Base-by-base conservation (phyloP, 2,888 invertebrate genomes). In the Drosophila stalkeri region DNA sequence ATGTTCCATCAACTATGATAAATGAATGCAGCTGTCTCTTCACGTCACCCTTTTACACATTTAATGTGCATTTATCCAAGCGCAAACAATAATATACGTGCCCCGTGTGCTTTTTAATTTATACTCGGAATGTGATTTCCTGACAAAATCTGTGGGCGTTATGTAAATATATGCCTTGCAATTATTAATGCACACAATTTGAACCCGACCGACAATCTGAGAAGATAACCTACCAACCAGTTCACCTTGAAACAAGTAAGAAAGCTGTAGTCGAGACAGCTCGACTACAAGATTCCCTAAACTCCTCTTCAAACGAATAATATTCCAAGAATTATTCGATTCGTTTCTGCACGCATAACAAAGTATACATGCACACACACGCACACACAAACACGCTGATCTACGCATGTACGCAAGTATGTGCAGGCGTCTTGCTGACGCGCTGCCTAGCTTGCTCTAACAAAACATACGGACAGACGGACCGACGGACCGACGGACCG, bases 141-240 rank as follows among this genome's bases (percentile, higher is more conserved):
- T 35, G 35, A n/a, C 39, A n/a, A 59, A 9, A 49, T 49, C 64
- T 46, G 77, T 78, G 72, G 80, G 76, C 77, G 77, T 54, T 27
- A 59, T 55, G 62, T 16, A 46, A 23, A 23, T 46, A 14, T 46
- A 23, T 46, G 14, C 3, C 23, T 23, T 14, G 23, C 57, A 62
- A 52, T 52, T 66, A 43, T 35, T 31, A 39, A 55, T 39, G 43
- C 14, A 51, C 37, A 55, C 75, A 75, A 51, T 75, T 74, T 75
- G 64, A 68, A 64, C 74, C 55, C 54, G 35, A 9, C 16, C 20
- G 61, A 44, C 55, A 59, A 35, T 59, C 44, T 37, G 44, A 33
- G 64, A 64, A 51, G 59, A 63, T 66, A 66, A 0, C 55, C 37
- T 39, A 33, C 37, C 27, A 56, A 75, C 64, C 60, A 41, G 68